Conservation (phyloP, 2,888 invertebrate genomes). For the Chrysolina americana region DNA sequence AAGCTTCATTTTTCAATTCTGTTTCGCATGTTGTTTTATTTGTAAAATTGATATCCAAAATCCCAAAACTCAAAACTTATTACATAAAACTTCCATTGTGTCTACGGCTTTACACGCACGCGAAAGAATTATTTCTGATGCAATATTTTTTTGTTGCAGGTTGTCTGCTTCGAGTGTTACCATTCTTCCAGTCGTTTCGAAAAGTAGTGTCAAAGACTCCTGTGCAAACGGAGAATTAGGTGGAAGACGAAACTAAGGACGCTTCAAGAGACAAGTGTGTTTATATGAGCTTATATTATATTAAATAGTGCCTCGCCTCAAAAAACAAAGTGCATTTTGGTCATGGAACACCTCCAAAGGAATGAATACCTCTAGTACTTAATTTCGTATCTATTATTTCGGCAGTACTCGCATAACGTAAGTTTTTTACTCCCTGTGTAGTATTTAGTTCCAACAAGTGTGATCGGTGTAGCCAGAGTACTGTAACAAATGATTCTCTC, state of each 20-base stretch:
- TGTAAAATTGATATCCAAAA: too few relatives aligned
- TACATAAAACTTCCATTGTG: too few relatives aligned
- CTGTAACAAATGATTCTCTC: conserved; percentile 1
- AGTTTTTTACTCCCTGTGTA: conserved; percentile 41
- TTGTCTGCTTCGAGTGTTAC: conserved; percentile 55
- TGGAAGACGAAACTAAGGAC: conserved; percentile 44
- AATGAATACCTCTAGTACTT: conserved; percentile 28
- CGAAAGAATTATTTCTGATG: too few relatives aligned
- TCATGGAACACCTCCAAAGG: conserved; percentile 42
- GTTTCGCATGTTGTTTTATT: too few relatives aligned
- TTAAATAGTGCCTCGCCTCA: conserved; percentile 74
- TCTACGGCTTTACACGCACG: too few relatives aligned
- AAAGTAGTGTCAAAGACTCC: conserved; percentile 61
- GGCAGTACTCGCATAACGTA: conserved; percentile 30
- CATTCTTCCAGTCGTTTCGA: conserved; percentile 70
- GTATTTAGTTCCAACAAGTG: conserved; percentile 37
- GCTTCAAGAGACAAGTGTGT: conserved; percentile 68
- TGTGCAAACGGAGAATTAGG: conserved; percentile 42
- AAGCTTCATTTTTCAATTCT: too few relatives aligned
- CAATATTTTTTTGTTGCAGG: conserved; percentile 1
- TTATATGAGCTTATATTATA: conserved; percentile 75
- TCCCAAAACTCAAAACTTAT: too few relatives aligned
- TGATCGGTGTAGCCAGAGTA: conserved; percentile 35
- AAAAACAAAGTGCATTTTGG: conserved; percentile 55
- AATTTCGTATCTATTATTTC: conserved; percentile 31